phyloP scores from a whole-genome alignment of 2,113 vertebrate genomes.

The Campylomormyrus tamandua region DNA sequence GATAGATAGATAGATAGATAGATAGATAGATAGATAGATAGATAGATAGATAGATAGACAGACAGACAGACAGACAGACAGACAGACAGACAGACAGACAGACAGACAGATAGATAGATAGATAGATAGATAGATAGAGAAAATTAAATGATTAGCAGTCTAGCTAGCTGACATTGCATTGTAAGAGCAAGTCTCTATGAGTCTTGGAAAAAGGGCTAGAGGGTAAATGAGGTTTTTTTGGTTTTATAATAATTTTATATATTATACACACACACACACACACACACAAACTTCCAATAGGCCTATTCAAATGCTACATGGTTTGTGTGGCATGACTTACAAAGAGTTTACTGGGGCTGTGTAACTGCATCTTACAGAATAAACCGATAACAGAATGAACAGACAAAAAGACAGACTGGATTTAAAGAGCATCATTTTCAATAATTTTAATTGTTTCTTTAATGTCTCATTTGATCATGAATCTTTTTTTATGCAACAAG shows the following conservation, averaged over 20 bases:
- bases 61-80: too few relatives aligned
- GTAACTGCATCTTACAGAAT: neutral
- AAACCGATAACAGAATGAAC: neutral
- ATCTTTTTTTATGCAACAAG: neutral
- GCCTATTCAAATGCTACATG: neutral
- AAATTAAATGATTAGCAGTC: neutral
- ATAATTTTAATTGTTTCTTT: neutral
- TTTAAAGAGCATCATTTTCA: neutral
- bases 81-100: too few relatives aligned
- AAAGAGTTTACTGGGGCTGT: neutral
- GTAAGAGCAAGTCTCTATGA: neutral
- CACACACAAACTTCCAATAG: neutral
- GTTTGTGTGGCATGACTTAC: neutral
- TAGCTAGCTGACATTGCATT: neutral
- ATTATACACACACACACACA: neutral
- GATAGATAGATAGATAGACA: constrained; percentile 49
- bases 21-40: constrained; percentile 36
- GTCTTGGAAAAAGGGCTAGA: neutral
- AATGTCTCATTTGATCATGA: neutral
- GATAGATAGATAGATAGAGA: too few relatives aligned
- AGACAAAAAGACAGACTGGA: neutral
- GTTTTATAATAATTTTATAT: neutral
- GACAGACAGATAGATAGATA: constrained; percentile 42
- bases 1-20: too few relatives aligned
- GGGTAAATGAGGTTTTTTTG: neutral